Evolutionary conservation across 2,888 invertebrate species (phyloP).

Genomic region (Anthophora plumipes): DNA sequence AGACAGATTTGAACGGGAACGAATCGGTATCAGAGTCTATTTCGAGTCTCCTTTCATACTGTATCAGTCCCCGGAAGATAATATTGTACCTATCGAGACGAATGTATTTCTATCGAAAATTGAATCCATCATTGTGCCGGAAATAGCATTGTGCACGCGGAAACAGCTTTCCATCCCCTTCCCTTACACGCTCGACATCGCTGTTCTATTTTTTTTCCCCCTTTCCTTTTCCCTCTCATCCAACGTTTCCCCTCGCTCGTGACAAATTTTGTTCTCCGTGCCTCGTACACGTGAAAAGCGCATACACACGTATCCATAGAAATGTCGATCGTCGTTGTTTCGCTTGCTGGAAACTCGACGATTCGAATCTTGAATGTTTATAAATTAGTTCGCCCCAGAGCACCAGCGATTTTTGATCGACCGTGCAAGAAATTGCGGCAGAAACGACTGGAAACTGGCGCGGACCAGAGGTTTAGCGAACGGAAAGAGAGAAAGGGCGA

Average conservation of each 20-base stretch:
- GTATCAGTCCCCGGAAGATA: conserved; percentile 41
- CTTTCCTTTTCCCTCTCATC: not conserved
- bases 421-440: conserved; percentile 32
- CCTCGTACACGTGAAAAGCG: not conserved
- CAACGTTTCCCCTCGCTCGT: not conserved
- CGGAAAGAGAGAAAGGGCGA: conserved; percentile 17
- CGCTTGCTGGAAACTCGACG: not conserved
- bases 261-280: conserved; percentile 15
- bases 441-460: conserved; percentile 7
- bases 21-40: not conserved
- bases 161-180: conserved; percentile 31
- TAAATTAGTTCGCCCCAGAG: conserved; percentile 28
- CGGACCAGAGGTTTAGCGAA: conserved; percentile 24
- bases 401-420: conserved; percentile 28
- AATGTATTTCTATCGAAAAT: conserved; percentile 44
- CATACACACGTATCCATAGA: not conserved
- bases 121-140: conserved; percentile 47
- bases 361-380: conserved; percentile 14
- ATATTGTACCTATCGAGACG: conserved; percentile 39
- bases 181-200: not conserved
- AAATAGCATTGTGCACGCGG: conserved; percentile 43
- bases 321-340: not conserved
- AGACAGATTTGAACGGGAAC: not conserved
- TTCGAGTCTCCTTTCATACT: conserved; percentile 15
- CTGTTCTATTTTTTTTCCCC: not conserved